Base-by-base conservation (phyloP, 2,888 invertebrate genomes). In the Autographa pulchrina region DNA sequence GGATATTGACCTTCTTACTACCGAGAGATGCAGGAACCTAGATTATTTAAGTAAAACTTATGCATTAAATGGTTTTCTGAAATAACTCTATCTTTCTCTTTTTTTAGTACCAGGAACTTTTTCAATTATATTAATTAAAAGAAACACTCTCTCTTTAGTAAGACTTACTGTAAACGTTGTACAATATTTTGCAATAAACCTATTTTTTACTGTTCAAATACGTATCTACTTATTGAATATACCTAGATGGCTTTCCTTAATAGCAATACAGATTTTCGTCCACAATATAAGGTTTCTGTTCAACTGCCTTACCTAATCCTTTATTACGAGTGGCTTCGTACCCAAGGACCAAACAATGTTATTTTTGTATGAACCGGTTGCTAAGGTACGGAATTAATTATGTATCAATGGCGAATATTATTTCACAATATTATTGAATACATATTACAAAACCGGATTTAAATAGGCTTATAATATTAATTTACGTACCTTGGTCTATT, bases 311-410 rank as follows among this genome's bases (percentile, higher is more conserved):
- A 48, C 48, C 48, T 48, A 48, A 48, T 48, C 48, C n/a, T 7
- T 48, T 48, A 43, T 14, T 43, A 48, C 48, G 7, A 16, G 11
- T 38, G 48, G 48, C 48, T 48, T 48, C 48, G 48, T 48, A 48
- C n/a, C n/a, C n/a, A 48, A 48, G 48, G n/a, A 48, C 48, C n/a
- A n/a, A 2, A 14, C 16, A 16, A n/a, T 0, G 48, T 2, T n/a
- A n/a, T 48, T 48, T 48, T 48, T 48, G n/a, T n/a, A 48, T 14
- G n/a, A 48, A 48, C 48, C 48, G 48, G 48, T 48, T n/a, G 48
- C 48, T 48, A n/a, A n/a, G n/a, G n/a, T 48, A 48, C 48, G 16
- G 48, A n/a, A 48, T 48, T 48, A n/a, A n/a, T n/a, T 48, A 48
- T 48, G 43, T 38, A 38, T n/a, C 48, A n/a, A 48, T 6, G 6